Conservation (phyloP, 2,888 invertebrate species). For the Coecobrya sp. region DNA sequence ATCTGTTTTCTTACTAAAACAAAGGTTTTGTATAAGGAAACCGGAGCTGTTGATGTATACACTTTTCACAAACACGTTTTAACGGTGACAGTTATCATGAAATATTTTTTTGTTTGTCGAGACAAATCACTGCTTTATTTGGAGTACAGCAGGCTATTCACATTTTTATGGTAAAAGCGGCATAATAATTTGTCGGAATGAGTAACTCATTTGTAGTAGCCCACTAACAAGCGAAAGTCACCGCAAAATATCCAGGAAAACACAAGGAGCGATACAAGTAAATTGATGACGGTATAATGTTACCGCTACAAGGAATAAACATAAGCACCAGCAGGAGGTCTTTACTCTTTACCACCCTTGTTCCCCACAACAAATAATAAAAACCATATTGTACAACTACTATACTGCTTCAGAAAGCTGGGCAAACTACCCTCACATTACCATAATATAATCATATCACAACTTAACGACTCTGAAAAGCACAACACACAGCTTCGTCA, state of each 20-base stretch:
- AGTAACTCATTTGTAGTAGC: background rate
- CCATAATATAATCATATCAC: constrained; percentile 63
- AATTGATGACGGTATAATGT: constrained; percentile 51
- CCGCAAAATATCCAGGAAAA: constrained; percentile 34
- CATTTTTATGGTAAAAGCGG: background rate
- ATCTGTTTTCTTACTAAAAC: background rate
- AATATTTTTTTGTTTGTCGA: background rate
- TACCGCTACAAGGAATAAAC: constrained; percentile 52
- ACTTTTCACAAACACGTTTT: background rate
- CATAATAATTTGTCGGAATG: constrained; percentile 24
- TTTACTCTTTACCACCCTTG: constrained; percentile 53
- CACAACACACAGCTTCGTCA: constrained; percentile 20
- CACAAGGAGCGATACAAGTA: constrained; percentile 1
- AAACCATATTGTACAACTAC: constrained; percentile 59
- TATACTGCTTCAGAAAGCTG: background rate
- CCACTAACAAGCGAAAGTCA: background rate
- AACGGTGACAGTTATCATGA: background rate
- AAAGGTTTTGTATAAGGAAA: background rate
- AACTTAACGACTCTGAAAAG: constrained; percentile 30
- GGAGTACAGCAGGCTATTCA: background rate
- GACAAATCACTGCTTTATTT: too few relatives aligned
- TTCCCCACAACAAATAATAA: constrained; percentile 60
- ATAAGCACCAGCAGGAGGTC: constrained; percentile 67
- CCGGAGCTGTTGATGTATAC: background rate
- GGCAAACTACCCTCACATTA: constrained; percentile 34